These are phyloP conservation scores for Drosophila tanythrix DNA, from an alignment of 2,888 invertebrate genomes.

Conservation along the genomic window DNA sequence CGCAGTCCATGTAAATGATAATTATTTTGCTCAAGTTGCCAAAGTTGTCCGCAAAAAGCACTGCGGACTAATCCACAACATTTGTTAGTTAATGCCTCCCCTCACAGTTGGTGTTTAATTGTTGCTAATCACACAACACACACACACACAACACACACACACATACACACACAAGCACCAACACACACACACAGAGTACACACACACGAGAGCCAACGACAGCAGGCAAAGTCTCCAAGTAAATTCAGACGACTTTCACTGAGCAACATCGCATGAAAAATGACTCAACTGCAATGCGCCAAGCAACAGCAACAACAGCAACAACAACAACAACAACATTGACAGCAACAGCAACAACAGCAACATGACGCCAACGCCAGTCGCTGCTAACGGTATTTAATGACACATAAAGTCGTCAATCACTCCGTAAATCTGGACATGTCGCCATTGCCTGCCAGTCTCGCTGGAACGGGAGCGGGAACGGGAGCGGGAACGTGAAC, in stretches of 20 bases:
- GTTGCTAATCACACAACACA: slow-evolving; percentile 61
- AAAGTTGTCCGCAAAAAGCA: slow-evolving; percentile 2
- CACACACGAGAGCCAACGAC: not conserved
- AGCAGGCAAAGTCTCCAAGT: slow-evolving; percentile 26
- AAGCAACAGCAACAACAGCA: slow-evolving; percentile 22
- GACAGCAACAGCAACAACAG: slow-evolving; percentile 26
- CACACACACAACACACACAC: not conserved
- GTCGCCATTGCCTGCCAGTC: slow-evolving; percentile 54
- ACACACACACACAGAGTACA: not conserved
- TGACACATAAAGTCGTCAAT: slow-evolving; percentile 83
- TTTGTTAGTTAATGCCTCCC: slow-evolving; percentile 20
- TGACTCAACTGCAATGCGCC: slow-evolving; percentile 51
- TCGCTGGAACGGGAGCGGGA: not conserved
- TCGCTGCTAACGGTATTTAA: slow-evolving; percentile 78
- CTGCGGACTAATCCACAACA: slow-evolving; percentile 22
- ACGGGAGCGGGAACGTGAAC: slow-evolving; percentile 4
- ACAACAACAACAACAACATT: slow-evolving; percentile 12
- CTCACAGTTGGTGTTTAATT: slow-evolving; percentile 51
- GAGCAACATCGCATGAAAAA: slow-evolving; percentile 65
- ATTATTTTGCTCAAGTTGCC: not conserved
- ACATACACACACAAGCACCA: not conserved
- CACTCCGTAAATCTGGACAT: slow-evolving; percentile 77
- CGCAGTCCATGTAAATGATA: not conserved
- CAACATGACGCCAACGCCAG: slow-evolving; percentile 25
- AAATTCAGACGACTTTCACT: slow-evolving; percentile 64